Evolutionary conservation across 2,888 invertebrate genomes (phyloP).

Genomic region (Myopa tessellatipennis): DNA sequence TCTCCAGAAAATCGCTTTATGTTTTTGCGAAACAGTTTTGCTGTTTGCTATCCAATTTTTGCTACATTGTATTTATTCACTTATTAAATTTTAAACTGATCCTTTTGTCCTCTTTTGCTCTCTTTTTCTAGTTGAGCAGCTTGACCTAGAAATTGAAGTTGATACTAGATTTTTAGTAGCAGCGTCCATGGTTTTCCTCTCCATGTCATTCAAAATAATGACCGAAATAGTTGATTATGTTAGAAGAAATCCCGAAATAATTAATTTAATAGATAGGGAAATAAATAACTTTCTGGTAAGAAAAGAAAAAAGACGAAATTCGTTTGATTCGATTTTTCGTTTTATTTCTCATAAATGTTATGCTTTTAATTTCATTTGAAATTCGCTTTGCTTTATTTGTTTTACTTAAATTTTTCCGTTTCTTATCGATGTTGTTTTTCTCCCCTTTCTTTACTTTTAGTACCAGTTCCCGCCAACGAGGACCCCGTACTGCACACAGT

Average conservation of each 20-base stretch:
- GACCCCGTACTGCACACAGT: constrained; percentile 79
- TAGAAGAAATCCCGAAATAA: constrained; percentile 65
- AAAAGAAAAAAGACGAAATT: constrained; percentile 14
- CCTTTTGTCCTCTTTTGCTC: constrained; percentile 38
- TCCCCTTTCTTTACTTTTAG: constrained; percentile 63
- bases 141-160: constrained; percentile 60
- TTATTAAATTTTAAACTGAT: neutral
- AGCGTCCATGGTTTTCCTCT: constrained; percentile 66
- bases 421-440: constrained; percentile 14
- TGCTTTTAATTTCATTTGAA: neutral
- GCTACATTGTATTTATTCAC: too few relatives aligned
- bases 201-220: constrained; percentile 65
- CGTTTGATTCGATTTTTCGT: neutral
- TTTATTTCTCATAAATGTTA: neutral
- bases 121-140: constrained; percentile 59
- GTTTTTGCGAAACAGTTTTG: too few relatives aligned
- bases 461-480: constrained; percentile 71
- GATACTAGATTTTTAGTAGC: constrained; percentile 65
- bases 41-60: too few relatives aligned
- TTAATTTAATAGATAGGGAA: constrained; percentile 64
- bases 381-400: neutral
- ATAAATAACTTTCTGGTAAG: constrained; percentile 64
- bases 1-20: too few relatives aligned
- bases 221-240: constrained; percentile 65
- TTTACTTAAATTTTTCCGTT: neutral